phyloP scores from a whole-genome alignment of 2,113 vertebrate genomes.

The Speoplatyrhinus poulsoni region DNA sequence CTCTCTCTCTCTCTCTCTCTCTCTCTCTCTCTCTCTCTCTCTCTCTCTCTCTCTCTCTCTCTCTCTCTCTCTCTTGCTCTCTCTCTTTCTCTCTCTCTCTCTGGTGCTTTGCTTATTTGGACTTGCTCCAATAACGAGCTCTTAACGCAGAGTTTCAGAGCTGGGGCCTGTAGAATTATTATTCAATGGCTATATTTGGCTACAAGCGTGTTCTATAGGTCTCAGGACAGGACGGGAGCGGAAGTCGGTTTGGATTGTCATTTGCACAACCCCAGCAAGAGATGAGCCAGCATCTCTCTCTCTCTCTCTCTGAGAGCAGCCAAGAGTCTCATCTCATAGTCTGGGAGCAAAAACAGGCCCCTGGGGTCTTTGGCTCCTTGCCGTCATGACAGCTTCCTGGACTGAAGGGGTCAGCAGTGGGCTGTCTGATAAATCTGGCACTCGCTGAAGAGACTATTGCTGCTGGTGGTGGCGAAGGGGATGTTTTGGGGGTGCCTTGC shows the following conservation, averaged over 20 bases:
- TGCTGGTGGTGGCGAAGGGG: conserved; percentile 56
- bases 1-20: not conserved
- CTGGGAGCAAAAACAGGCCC: conserved; percentile 5
- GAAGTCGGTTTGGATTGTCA: conserved; percentile 56
- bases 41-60: not conserved
- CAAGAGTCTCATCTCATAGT: conserved; percentile 38
- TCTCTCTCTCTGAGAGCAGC: conserved; percentile 33
- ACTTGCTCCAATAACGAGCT: conserved; percentile 43
- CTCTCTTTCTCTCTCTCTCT: too few relatives aligned
- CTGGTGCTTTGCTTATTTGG: conserved; percentile 3
- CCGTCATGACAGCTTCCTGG: conserved; percentile 56
- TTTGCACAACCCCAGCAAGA: conserved; percentile 69
- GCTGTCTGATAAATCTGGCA: conserved; percentile 59
- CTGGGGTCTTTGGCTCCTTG: conserved; percentile 55
- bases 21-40: not conserved
- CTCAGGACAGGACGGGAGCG: conserved; percentile 9
- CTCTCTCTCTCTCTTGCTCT: conserved; percentile 25
- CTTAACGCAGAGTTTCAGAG: conserved; percentile 12
- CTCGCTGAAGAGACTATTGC: conserved; percentile 28
- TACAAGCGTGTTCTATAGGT: conserved; percentile 13
- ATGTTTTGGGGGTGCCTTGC: conserved; percentile 52
- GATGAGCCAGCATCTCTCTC: conserved; percentile 36
- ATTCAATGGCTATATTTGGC: conserved; percentile 32
- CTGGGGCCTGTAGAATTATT: conserved; percentile 31
- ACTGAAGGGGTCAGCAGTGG: conserved; percentile 75